Evolutionary conservation across 2,113 vertebrate genomes (phyloP).

Genomic region (Crypturellus undulatus): DNA sequence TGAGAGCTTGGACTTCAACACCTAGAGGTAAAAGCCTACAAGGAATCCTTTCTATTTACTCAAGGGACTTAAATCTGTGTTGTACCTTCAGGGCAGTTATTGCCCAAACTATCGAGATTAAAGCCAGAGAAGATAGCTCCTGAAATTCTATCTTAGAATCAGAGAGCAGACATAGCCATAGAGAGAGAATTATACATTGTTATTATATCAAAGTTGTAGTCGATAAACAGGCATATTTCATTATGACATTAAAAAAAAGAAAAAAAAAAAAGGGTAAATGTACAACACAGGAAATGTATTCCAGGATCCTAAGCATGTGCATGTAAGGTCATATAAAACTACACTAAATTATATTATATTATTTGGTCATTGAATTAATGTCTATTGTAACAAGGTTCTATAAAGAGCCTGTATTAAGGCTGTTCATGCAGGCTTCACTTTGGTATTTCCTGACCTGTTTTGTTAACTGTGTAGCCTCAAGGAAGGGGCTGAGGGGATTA

Average conservation of each 20-base stretch:
- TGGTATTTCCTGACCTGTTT: background rate
- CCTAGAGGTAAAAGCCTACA: background rate
- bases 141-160: background rate
- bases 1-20: background rate
- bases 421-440: background rate
- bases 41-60: background rate
- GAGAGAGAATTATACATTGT: background rate
- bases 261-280: background rate
- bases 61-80: background rate
- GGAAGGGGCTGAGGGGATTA: background rate
- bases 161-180: background rate
- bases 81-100: background rate
- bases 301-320: background rate
- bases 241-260: background rate
- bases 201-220: constrained; percentile 17
- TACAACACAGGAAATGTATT: background rate
- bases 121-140: background rate
- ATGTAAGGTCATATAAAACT: background rate
- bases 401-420: background rate
- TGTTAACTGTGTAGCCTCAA: background rate
- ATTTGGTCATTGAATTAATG: background rate
- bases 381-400: background rate
- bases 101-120: background rate
- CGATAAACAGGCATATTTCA: background rate
- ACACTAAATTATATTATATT: background rate